These are phyloP conservation scores for Sebastes matsubarae DNA, from an alignment of 2,797 vertebrate genomes.

Conservation along the genomic window DNA sequence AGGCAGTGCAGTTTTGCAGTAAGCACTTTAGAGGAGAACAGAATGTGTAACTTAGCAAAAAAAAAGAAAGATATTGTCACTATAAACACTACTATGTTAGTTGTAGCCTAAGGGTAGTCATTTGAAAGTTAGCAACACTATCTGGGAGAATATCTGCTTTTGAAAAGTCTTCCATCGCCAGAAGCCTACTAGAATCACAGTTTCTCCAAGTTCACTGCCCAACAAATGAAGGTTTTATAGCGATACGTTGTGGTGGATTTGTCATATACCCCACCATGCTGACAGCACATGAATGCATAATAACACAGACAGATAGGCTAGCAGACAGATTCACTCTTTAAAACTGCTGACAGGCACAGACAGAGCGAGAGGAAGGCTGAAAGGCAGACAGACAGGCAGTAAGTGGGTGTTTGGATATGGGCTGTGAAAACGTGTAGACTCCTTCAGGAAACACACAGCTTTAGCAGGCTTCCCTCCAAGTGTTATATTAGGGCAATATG, in stretches of 20 bases:
- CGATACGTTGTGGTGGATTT: background rate
- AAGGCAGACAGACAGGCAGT: background rate
- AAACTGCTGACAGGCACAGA: background rate
- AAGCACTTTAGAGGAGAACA: background rate
- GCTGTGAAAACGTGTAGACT: background rate
- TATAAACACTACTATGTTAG: background rate
- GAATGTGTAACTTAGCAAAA: background rate
- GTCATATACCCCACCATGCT: background rate
- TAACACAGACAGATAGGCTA: background rate
- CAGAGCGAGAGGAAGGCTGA: background rate
- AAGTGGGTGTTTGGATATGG: background rate
- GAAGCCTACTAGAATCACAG: background rate
- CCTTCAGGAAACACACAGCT: background rate
- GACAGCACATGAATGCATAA: slow-evolving; percentile 15
- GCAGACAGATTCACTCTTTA: background rate
- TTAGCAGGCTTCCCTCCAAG: background rate
- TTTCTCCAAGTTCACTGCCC: background rate
- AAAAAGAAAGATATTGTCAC: background rate
- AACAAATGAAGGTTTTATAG: background rate
- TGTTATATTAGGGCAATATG: background rate
- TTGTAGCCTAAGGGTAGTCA: background rate
- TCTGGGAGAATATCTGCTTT: background rate
- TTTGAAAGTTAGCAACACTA: background rate
- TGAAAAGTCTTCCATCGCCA: background rate
- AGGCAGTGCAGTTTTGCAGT: background rate